Conservation (phyloP, 1,140 invertebrate species). For the Mycetomoellerius zeteki region DNA sequence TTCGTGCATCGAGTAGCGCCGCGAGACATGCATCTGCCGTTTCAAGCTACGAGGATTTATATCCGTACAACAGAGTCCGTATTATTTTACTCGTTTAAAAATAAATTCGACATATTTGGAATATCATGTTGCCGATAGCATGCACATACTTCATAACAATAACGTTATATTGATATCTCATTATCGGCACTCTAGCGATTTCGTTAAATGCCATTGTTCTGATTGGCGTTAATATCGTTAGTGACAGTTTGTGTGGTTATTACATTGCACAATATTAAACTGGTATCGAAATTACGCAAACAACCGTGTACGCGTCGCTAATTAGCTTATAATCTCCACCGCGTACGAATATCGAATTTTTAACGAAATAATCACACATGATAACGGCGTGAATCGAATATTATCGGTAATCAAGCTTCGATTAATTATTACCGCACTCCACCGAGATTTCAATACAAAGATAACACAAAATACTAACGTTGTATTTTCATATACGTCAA, state of each 20-base stretch:
- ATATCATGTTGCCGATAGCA: neutral
- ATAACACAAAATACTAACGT: constrained; percentile 24
- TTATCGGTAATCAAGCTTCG: constrained; percentile 58
- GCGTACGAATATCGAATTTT: constrained; percentile 50
- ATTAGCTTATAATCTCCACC: constrained; percentile 57
- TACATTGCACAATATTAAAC: constrained; percentile 59
- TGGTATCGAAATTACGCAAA: constrained; percentile 58
- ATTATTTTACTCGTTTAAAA: constrained; percentile 27
- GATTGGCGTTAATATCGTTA: constrained; percentile 61
- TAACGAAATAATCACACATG: constrained; percentile 43
- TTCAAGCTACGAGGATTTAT: constrained; percentile 18
- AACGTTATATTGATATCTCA: constrained; percentile 49
- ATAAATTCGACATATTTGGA: constrained; percentile 28
- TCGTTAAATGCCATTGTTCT: constrained; percentile 59
- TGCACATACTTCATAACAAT: constrained; percentile 31
- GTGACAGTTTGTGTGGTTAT: constrained; percentile 60
- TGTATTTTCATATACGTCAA: neutral
- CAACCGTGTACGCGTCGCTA: constrained; percentile 42
- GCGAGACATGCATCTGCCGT: constrained; percentile 16
- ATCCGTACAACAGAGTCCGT: neutral
- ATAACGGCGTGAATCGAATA: constrained; percentile 50
- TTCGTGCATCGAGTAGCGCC: neutral
- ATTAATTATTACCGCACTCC: constrained; percentile 46
- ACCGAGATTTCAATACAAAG: constrained; percentile 36
- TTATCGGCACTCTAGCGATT: constrained; percentile 45